These are phyloP conservation scores for Acanthosepion lycidas DNA, from an alignment of 2,888 invertebrate genomes.

Conservation along the genomic window DNA sequence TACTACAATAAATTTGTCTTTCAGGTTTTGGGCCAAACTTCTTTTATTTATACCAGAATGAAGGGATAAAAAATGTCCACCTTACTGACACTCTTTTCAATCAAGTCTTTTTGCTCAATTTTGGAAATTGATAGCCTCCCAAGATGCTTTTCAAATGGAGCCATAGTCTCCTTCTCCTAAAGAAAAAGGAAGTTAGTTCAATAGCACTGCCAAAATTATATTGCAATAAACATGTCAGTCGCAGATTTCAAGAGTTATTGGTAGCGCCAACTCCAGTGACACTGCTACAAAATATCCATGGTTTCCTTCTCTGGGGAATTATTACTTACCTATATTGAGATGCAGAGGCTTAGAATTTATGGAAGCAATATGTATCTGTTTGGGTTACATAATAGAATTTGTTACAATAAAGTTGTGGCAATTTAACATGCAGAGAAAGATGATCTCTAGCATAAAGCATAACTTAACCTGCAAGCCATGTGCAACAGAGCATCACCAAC, in stretches of 20 bases:
- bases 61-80: neutral
- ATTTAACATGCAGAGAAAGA: neutral
- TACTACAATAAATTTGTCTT: neutral
- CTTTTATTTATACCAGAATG: neutral
- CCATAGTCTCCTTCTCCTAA: neutral
- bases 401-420: neutral
- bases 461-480: neutral
- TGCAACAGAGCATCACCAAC: neutral
- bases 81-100: neutral
- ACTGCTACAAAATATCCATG: neutral
- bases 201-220: constrained; percentile 16
- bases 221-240: neutral
- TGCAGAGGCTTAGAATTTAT: neutral
- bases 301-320: constrained; percentile 4
- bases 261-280: neutral
- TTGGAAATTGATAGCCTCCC: neutral
- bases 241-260: neutral
- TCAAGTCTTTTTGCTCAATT: neutral
- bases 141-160: neutral
- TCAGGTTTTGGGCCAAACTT: neutral
- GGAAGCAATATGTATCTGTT: neutral
- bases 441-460: neutral
- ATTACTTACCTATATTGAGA: neutral
- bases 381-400: neutral
- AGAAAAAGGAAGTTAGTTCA: neutral